Evolutionary conservation across 2,113 vertebrate genomes (phyloP), one percentile per base, ranked within the genome.

Genomic region (Pteropus alecto): DNA sequence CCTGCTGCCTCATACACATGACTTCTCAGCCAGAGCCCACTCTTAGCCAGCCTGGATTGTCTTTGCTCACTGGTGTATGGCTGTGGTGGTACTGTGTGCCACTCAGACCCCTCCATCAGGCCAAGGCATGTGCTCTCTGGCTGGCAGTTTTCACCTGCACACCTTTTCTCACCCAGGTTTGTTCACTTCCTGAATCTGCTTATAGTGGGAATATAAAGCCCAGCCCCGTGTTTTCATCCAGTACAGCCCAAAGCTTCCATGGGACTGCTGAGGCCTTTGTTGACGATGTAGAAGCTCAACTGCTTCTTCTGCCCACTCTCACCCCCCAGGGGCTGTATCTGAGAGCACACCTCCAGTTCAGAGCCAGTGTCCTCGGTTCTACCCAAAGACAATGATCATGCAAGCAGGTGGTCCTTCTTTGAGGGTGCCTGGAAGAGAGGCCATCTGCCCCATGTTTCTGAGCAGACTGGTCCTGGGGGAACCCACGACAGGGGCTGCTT

Each of bases 41-140:
- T 19, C 24, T 30, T 22, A n/a, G 46, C 35, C 12, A 2, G 22
- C 56, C 43, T 61, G 43, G 60, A 9, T 16, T 43, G 35, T 26
- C 8, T 61, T 56, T 26, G 74, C 33, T 30, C 12, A 30, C 35
- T 56, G 9, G 21, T 2, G 0, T 60, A 16, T 70, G 65, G 12
- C 28, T 43, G 4, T 19, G 0, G 4, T 35, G 3, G 18, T 70
- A 21, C 19, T 1, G 1, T 22, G 18, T 14, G 3, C 5, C 18
- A 5, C 2, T 4, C 26, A 41, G 54, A 63, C 19, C 9, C 28
- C 19, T 21, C 61, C n/a, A 7, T 22, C 30, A 51, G 71, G 56
- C 11, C 21, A 43, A 56, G 16, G 8, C 15, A 10, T 0, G 6
- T 3, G 3, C 54, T 56, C 41, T 16, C 19, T 19, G 58, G 22